Evolutionary conservation across 2,113 vertebrate species (phyloP), one percentile per base, ranked within the genome.

Genomic region (Colossoma macropomum): DNA sequence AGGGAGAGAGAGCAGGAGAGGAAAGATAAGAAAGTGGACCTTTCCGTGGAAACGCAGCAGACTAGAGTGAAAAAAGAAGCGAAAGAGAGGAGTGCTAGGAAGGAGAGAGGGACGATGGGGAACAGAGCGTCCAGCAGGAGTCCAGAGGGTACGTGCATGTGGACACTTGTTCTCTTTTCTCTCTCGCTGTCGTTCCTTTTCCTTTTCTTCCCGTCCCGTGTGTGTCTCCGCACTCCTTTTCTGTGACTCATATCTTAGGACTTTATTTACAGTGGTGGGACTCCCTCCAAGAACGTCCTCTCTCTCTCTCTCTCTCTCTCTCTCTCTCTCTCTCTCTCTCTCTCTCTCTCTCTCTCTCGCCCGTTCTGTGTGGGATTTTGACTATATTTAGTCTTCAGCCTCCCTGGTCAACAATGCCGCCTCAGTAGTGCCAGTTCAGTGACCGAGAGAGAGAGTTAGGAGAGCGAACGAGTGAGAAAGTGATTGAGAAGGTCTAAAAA

Each of bases 331-430:
- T 77, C 88, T 85, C n/a, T 34, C 45, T 65, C 63, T 75, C 63
- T 25, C 10, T 12, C 86, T 84, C 23, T 2, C 21, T 10, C 52
- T 10, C 48, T 79, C 83, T 0, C 8, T 84, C 60, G 48, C 80
- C 74, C 82, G 86, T 81, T 1, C 10, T 76, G 87, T 34, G 54
- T 41, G 88, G 87, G 78, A 77, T 92, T 92, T 91, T 95, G 93
- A 94, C 95, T 97, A 96, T 96, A 96, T 97, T 96, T 96, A 97
- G 95, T 90, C 93, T 92, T 91, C 84, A 86, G 90, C 80, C 87
- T 90, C 91, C 89, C 89, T 89, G 85, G 89, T 92, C 92, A 93
- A 92, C 92, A 93, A 93, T 93, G 72, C 90, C 90, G 91, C 92
- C 93, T 90, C 91, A 91, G 84, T 85, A 48, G 69, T 32, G 28